These are phyloP conservation scores for Gadus macrocephalus DNA, from an alignment of 2,113 vertebrate species.

Conservation along the genomic window DNA sequence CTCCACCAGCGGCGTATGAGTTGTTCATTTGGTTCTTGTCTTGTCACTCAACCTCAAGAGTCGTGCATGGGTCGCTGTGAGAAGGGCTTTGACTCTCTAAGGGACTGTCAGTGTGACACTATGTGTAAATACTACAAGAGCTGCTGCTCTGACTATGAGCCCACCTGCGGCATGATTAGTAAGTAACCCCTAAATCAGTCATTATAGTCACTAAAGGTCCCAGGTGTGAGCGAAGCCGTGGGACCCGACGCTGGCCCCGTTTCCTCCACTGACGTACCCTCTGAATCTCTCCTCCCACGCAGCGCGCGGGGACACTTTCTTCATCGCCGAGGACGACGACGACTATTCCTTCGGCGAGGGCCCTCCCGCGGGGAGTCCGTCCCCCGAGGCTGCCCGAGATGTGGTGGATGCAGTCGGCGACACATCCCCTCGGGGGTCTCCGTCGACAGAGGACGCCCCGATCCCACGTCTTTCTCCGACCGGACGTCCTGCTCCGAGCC, in stretches of 20 bases:
- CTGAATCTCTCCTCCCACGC: constrained; percentile 32
- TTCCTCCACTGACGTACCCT: neutral
- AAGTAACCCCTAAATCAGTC: constrained; percentile 29
- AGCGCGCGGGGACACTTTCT: constrained; percentile 89
- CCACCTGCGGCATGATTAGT: constrained; percentile 77
- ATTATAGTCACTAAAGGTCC: neutral
- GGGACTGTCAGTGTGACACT: constrained; percentile 88
- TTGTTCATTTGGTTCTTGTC: neutral
- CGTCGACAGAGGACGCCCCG: too few species aligned
- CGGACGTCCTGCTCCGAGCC: neutral
- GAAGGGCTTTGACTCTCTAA: constrained; percentile 72
- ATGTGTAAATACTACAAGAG: constrained; percentile 90
- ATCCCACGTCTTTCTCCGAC: neutral
- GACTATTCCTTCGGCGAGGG: constrained; percentile 30
- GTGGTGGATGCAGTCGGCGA: too few species aligned
- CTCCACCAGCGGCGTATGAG: neutral
- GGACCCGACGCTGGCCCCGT: neutral
- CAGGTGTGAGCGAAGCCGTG: neutral
- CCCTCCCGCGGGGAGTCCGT: constrained; percentile 1
- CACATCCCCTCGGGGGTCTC: too few species aligned
- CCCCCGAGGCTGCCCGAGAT: too few species aligned
- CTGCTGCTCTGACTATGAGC: constrained; percentile 84
- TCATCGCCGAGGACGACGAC: constrained; percentile 83
- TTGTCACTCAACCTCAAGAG: constrained; percentile 64
- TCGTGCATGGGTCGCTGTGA: constrained; percentile 83